phyloP scores from a whole-genome alignment of 2,888 invertebrate genomes.

The Drosophila hamatofila region DNA sequence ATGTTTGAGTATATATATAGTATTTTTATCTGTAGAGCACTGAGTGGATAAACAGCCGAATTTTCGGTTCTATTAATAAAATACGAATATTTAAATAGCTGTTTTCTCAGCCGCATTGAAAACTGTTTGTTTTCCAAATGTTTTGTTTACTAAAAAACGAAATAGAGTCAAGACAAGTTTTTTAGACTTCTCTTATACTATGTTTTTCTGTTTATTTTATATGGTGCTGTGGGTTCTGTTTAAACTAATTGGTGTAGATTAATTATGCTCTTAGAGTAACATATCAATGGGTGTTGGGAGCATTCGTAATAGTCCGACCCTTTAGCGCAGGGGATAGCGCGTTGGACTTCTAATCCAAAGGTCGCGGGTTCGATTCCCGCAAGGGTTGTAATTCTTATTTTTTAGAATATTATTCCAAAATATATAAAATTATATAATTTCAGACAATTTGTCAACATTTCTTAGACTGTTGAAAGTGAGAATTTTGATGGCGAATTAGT shows the following conservation, averaged over 20 bases:
- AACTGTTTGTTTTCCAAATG: slow-evolving; percentile 8
- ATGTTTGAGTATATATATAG: slow-evolving; percentile 2
- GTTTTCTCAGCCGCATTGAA: slow-evolving; percentile 30
- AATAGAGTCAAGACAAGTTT: slow-evolving; percentile 11
- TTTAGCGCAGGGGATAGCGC: slow-evolving; percentile 85
- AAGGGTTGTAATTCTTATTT: slow-evolving; percentile 83
- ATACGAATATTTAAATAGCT: slow-evolving; percentile 60
- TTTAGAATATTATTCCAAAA: background rate
- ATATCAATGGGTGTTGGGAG: slow-evolving; percentile 22
- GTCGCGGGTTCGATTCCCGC: slow-evolving; percentile 86
- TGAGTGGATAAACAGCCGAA: slow-evolving; percentile 3
- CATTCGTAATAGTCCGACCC: slow-evolving; percentile 57
- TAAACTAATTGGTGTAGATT: background rate
- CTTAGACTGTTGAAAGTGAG: background rate
- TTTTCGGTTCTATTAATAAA: slow-evolving; percentile 63
- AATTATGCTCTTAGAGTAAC: slow-evolving; percentile 8
- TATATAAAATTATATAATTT: too few species aligned
- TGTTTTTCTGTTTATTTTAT: background rate
- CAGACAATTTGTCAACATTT: background rate
- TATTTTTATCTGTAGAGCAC: slow-evolving; percentile 12
- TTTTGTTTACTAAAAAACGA: slow-evolving; percentile 27
- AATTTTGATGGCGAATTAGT: background rate
- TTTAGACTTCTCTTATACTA: slow-evolving; percentile 5
- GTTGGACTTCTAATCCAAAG: slow-evolving; percentile 86
- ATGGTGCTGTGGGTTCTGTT: background rate